Percentiles rank a stretch among this genome's conserved stretches.
These are phyloP conservation scores for Hypselothyrea guttata DNA, from an alignment of 2,888 invertebrate species.

Conservation along the genomic window DNA sequence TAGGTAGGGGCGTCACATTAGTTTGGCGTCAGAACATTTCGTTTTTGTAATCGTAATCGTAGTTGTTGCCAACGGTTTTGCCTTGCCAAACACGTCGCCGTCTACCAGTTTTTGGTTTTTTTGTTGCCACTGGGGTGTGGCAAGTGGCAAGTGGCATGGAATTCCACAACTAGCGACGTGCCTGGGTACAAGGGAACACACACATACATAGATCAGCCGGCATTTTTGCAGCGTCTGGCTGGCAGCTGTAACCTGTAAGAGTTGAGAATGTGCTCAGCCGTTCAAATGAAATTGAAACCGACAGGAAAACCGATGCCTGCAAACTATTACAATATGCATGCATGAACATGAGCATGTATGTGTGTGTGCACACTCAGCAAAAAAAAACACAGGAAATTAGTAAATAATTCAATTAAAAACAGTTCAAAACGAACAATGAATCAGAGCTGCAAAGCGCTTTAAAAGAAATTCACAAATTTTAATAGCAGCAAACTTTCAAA, in stretches of 20 bases:
- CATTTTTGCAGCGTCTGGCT: constrained; percentile 10
- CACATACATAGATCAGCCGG: neutral
- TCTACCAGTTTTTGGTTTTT: too few relatives aligned
- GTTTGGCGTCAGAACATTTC: neutral
- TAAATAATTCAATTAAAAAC: too few relatives aligned
- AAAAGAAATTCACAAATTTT: too few relatives aligned
- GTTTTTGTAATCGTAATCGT: neutral
- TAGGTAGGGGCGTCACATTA: neutral
- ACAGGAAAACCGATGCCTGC: constrained; percentile 1
- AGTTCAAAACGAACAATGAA: too few relatives aligned
- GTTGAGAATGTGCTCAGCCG: constrained; percentile 15
- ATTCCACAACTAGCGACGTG: neutral
- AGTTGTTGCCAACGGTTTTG: too few relatives aligned
- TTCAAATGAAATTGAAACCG: constrained; percentile 13
- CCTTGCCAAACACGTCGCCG: too few relatives aligned
- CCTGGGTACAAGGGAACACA: neutral
- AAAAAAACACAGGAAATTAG: too few relatives aligned
- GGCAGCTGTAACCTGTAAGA: constrained; percentile 29
- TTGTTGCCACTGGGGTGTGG: too few relatives aligned
- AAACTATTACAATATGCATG: constrained; percentile 10
- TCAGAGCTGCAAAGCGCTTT: too few relatives aligned
- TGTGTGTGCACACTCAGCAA: too few relatives aligned
- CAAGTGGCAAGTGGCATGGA: too few relatives aligned
- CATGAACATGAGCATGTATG: constrained; percentile 3
- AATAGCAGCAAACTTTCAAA: too few relatives aligned